Base-by-base conservation (phyloP, 2,888 invertebrate species). In the Neria commutata region DNA sequence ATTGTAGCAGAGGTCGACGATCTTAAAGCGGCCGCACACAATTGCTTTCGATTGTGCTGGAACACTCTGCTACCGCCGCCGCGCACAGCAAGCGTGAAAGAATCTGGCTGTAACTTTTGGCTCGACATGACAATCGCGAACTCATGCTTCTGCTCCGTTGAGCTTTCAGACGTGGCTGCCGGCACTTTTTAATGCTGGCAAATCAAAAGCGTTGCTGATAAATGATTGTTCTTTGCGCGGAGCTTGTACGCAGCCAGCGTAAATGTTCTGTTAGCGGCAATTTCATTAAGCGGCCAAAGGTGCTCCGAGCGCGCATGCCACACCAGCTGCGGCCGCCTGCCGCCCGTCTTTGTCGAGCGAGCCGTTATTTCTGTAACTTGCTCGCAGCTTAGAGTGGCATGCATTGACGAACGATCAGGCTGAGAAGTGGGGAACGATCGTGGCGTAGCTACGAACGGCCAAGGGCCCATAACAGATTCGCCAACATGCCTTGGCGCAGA, bases 1-100 rank as follows among this genome's bases (percentile, higher is more conserved):
- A 8, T 6, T 17, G 17, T 42, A 42, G 29, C 17, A 23, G 58
- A 64, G 74, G 71, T 72, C 67, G 72, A 67, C 68, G 69, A 74
- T 73, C 72, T 64, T 6, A 8, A 8, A 5, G 11, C 11, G 5
- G 29, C 29, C n/a, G n/a, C 14, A 37, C 37, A 14, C 29, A 29
- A 11, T 29, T 29, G 29, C 29, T 29, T 11, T 29, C 11, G 29
- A 11, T 29, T 29, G 29, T n/a, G 29, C 11, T 29, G 29, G 6
- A 29, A 29, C 6, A 37, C 16, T 37, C 6, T 37, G 37, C n/a
- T n/a, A 11, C 29, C 29, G 29, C 29, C 29, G 29, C 29, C 11
- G 29, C 6, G 6, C 11, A 29, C 29, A 29, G 29, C 6, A 6
- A 29, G 11, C 6, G 29, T 29, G 29, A 6, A 37, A 8, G 37